Conservation (phyloP, 2,888 invertebrate species). For the Rosalia funebris region DNA sequence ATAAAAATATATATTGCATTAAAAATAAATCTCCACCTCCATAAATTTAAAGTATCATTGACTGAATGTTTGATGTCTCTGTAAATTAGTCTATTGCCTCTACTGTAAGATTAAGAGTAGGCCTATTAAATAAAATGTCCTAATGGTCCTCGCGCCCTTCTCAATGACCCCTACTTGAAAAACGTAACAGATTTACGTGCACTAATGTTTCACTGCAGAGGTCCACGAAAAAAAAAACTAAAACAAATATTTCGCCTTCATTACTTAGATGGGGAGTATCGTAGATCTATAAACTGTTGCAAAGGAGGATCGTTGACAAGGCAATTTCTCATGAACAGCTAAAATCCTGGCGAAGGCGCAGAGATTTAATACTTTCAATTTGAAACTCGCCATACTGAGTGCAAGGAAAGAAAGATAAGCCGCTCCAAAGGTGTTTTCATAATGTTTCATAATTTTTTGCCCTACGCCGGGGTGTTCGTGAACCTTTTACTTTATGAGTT, state of each 20-base stretch:
- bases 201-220: conserved; percentile 2
- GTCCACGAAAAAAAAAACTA: conserved; percentile 2
- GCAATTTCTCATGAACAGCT: conserved; percentile 52
- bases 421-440: conserved; percentile 40
- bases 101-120: too few species aligned
- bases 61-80: too few species aligned
- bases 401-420: conserved; percentile 44
- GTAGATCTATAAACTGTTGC: conserved; percentile 21
- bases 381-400: conserved; percentile 46
- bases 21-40: too few species aligned
- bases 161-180: too few species aligned
- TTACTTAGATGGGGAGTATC: conserved; percentile 20
- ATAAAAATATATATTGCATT: too few species aligned
- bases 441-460: conserved; percentile 48
- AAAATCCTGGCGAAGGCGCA: conserved; percentile 47
- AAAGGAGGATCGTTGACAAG: conserved; percentile 48
- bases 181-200: too few species aligned
- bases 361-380: conserved; percentile 55
- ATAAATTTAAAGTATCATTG: too few species aligned
- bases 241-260: conserved; percentile 19
- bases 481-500: conserved; percentile 36
- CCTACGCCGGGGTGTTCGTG: conserved; percentile 19
- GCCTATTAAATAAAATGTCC: too few species aligned
- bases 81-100: too few species aligned
- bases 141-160: too few species aligned